Conservation (phyloP, 2,888 invertebrate genomes). For the Blera fallax region DNA sequence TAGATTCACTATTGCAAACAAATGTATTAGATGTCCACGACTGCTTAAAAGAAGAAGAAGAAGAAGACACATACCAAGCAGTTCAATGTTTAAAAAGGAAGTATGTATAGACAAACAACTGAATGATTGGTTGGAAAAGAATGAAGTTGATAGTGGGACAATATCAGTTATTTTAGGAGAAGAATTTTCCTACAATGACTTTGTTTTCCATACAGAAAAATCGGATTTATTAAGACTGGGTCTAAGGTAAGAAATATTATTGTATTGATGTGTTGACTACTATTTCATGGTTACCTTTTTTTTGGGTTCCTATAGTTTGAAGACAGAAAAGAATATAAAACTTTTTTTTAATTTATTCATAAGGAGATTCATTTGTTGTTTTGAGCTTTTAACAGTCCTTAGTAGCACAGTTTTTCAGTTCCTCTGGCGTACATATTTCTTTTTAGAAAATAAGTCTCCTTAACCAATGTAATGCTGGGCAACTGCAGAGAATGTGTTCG, state of each 20-base stretch:
- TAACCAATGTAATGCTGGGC: no score
- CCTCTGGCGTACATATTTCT: no score
- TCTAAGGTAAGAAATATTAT: conserved; percentile 86
- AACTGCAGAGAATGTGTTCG: no score
- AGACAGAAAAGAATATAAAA: no score
- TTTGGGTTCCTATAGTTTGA: no score
- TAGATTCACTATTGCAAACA: neutral
- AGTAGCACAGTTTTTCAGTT: no score
- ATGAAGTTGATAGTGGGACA: conserved; percentile 87
- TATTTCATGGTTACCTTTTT: no score
- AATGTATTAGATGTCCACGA: neutral
- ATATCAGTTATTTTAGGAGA: conserved; percentile 87
- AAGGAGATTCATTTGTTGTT: no score
- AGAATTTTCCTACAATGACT: conserved; percentile 90
- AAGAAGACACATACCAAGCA: conserved; percentile 76
- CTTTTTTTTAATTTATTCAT: no score
- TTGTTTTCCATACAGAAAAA: conserved; percentile 89
- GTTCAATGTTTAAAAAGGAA: conserved; percentile 76
- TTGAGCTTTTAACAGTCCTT: no score
- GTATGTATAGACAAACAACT: conserved; percentile 83
- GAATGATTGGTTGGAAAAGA: conserved; percentile 87
- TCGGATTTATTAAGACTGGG: conserved; percentile 91
- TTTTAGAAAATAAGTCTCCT: no score
- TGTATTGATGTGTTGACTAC: no score
- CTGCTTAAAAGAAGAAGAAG: conserved; percentile 26